These are phyloP conservation scores for Benthosema pterotum DNA, from an alignment of 2,797 vertebrate species.

Conservation along the genomic window DNA sequence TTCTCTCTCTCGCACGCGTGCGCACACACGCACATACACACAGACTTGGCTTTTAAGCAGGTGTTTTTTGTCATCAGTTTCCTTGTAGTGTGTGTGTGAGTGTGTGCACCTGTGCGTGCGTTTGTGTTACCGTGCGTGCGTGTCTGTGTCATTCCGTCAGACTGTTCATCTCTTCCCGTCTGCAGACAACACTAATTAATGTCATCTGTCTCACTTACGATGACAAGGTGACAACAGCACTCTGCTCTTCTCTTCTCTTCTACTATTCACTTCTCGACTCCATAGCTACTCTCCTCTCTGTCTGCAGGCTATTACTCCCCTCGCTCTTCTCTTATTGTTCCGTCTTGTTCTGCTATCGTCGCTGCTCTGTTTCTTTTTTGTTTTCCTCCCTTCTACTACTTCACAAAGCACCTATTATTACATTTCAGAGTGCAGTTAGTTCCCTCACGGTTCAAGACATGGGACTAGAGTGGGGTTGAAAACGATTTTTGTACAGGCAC, in stretches of 20 bases:
- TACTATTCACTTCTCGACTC: neutral
- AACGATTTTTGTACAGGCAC: no score
- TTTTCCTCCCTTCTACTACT: slow-evolving; percentile 2
- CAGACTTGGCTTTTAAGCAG: slow-evolving; percentile 42
- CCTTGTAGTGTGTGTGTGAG: slow-evolving; percentile 45
- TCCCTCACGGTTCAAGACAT: no score
- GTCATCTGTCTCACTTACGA: slow-evolving; percentile 65
- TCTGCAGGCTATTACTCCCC: neutral
- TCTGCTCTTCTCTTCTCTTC: slow-evolving; percentile 17
- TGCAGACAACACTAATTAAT: slow-evolving; percentile 67
- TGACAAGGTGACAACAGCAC: slow-evolving; percentile 40
- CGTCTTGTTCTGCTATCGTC: neutral
- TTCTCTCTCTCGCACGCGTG: no score
- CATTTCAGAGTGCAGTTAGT: no score
- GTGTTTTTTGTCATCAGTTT: slow-evolving; percentile 52
- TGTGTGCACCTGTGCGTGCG: slow-evolving; percentile 25
- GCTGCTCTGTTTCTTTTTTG: neutral
- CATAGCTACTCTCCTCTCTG: slow-evolving; percentile 2
- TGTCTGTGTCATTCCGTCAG: slow-evolving; percentile 18
- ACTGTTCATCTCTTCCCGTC: slow-evolving; percentile 40
- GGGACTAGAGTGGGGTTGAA: no score
- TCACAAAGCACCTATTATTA: neutral
- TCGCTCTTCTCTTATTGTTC: slow-evolving; percentile 6
- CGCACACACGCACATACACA: slow-evolving; percentile 22
- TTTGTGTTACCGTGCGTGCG: slow-evolving; percentile 2